Conservation (phyloP, 2,113 vertebrate genomes). For the Conger conger region DNA sequence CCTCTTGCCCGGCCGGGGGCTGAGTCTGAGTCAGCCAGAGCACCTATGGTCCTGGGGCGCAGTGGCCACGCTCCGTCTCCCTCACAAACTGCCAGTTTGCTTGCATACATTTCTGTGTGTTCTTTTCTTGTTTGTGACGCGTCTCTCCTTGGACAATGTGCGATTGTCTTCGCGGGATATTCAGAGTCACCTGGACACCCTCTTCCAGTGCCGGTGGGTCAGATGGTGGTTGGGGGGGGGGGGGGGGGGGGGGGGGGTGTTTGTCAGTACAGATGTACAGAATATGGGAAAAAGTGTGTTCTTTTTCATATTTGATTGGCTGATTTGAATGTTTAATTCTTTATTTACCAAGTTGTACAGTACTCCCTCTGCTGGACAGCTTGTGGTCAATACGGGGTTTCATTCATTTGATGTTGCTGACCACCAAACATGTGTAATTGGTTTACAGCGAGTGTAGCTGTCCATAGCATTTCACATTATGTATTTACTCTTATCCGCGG, state of each 20-base stretch:
- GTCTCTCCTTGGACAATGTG: conserved; percentile 66
- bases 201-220: conserved; percentile 65
- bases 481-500: too few relatives aligned
- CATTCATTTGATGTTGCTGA: background rate
- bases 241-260: background rate
- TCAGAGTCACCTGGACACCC: conserved; percentile 72
- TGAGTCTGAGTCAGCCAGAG: background rate
- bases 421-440: background rate
- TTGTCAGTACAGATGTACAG: background rate
- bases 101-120: background rate
- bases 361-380: background rate
- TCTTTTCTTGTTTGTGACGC: conserved; percentile 13
- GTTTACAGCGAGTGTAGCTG: background rate
- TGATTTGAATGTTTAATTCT: background rate
- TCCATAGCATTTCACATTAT: too few relatives aligned
- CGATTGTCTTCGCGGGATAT: conserved; percentile 75
- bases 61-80: background rate
- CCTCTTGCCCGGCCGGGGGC: background rate
- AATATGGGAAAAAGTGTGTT: background rate
- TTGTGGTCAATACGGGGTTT: background rate
- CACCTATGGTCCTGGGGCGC: background rate
- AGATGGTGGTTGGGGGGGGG: background rate
- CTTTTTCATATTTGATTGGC: background rate
- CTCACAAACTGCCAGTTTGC: background rate
- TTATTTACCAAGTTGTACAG: background rate